These are phyloP conservation scores for Diadegma fenestrale DNA, from an alignment of 2,888 invertebrate species.

Conservation along the genomic window DNA sequence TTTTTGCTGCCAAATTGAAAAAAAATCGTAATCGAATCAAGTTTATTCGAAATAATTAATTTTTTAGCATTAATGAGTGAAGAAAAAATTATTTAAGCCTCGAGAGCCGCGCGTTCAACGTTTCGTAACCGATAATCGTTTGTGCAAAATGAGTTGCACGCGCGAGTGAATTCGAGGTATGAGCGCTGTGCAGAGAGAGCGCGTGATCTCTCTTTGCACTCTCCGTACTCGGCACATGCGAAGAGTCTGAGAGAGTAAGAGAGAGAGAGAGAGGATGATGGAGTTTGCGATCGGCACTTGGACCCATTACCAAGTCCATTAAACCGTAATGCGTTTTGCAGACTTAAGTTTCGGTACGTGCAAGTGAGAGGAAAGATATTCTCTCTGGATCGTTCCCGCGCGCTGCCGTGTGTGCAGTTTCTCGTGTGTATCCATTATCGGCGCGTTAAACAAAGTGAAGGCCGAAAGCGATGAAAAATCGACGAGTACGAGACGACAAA, in stretches of 20 bases:
- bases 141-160: conserved; percentile 68
- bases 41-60: conserved; percentile 4
- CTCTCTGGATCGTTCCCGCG: conserved; percentile 37
- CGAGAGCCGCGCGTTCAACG: conserved; percentile 54
- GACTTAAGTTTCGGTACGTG: conserved; percentile 55
- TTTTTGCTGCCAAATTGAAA: background rate
- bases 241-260: conserved; percentile 37
- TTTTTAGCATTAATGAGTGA: background rate
- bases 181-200: conserved; percentile 46
- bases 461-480: conserved; percentile 48
- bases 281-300: conserved; percentile 68
- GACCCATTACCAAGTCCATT: conserved; percentile 69
- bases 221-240: conserved; percentile 27
- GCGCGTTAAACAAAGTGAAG: conserved; percentile 31
- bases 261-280: conserved; percentile 15
- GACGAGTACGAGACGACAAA: conserved; percentile 1
- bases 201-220: conserved; percentile 59
- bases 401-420: conserved; percentile 4
- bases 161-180: conserved; percentile 64
- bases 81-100: background rate
- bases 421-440: conserved; percentile 53
- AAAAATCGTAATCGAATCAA: too few species aligned
- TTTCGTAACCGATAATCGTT: conserved; percentile 66
- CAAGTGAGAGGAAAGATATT: conserved; percentile 13
- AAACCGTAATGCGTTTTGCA: conserved; percentile 66